Evolutionary conservation across 2,113 vertebrate species (phyloP), one percentile per base, ranked within the genome.

Genomic region (Chionomys nivalis): DNA sequence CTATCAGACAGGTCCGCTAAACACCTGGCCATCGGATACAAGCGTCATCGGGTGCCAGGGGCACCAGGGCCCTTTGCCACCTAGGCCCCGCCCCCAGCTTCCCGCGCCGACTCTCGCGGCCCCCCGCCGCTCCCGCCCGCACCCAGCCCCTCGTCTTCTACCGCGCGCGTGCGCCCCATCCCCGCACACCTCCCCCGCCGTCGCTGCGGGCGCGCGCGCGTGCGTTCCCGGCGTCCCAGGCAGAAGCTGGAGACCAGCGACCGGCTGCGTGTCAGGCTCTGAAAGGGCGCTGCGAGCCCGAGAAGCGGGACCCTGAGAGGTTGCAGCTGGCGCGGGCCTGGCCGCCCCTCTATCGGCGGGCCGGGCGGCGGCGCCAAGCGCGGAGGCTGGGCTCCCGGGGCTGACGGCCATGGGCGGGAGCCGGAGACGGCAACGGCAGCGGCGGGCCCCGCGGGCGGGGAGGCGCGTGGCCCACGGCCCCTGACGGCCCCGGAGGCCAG

Each of bases 321-420:
- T 73, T 16, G 78, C 95, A 92, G 89, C 49, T 76, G 96, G 91
- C 76, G 78, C 81, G 75, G 95, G 94, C 85, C 94, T 91, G 91
- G 79, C 91, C 73, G 78, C 26, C 58, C 81, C 89, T 47, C 81
- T 42, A 70, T 94, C 66, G 79, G 82, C 78, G 7, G 94, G 79
- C 94, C 83, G 42, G 90, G 93, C 93, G 72, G 81, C 31, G 63
- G 88, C 81, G 76, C 95, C 14, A 42, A 91, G 92, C 36, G 58
- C 58, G 5, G 92, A 52, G 87, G 97, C 94, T 79, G 21, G 93
- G 93, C 91, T 97, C 96, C 89, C 63, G 7, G 89, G 95, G 87
- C 55, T 24, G 58, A 90, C 65, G 95, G 93, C 93, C 95, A 97
- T 97, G 97, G 96, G 96, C 65, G 78, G 96, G 91, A 96, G 72